These are phyloP conservation scores for Brachionichthys hirsutus DNA, from an alignment of 2,113 vertebrate species.

Conservation along the genomic window DNA sequence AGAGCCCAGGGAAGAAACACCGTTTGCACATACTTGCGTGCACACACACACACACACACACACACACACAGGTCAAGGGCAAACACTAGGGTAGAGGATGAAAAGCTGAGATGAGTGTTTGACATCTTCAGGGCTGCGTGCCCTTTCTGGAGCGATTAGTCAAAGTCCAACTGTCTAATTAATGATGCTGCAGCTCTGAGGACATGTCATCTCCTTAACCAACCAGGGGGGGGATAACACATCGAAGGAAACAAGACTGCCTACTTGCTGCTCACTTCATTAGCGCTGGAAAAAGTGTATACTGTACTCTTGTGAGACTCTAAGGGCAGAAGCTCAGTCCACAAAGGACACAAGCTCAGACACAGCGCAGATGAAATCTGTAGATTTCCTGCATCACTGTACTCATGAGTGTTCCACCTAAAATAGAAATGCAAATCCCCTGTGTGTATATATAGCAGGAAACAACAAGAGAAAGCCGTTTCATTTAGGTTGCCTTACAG, in stretches of 20 bases:
- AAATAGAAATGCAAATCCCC: too few species aligned
- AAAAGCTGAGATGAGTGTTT: constrained; percentile 70
- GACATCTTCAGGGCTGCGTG: constrained; percentile 70
- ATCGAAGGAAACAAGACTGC: constrained; percentile 49
- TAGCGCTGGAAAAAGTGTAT: constrained; percentile 22
- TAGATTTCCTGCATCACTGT: too few species aligned
- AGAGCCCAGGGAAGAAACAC: constrained; percentile 41
- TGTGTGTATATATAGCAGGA: too few species aligned
- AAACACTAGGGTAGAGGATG: constrained; percentile 48
- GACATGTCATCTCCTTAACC: constrained; percentile 59
- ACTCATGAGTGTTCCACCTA: too few species aligned
- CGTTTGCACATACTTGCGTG: constrained; percentile 17
- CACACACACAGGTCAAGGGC: constrained; percentile 62
- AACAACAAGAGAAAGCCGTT: too few species aligned
- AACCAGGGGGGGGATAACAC: constrained; percentile 51
- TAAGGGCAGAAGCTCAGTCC: neutral
- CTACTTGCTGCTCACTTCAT: constrained; percentile 44
- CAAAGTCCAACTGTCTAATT: constrained; percentile 77
- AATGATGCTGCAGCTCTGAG: constrained; percentile 68
- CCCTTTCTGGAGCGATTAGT: constrained; percentile 77
- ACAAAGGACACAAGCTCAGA: too few species aligned
- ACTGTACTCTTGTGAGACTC: constrained; percentile 24
- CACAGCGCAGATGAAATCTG: too few species aligned
- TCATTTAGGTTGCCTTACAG: too few species aligned
- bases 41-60: neutral